These are phyloP conservation scores for Anthrax anthrax DNA, from an alignment of 2,888 invertebrate species.

Conservation along the genomic window DNA sequence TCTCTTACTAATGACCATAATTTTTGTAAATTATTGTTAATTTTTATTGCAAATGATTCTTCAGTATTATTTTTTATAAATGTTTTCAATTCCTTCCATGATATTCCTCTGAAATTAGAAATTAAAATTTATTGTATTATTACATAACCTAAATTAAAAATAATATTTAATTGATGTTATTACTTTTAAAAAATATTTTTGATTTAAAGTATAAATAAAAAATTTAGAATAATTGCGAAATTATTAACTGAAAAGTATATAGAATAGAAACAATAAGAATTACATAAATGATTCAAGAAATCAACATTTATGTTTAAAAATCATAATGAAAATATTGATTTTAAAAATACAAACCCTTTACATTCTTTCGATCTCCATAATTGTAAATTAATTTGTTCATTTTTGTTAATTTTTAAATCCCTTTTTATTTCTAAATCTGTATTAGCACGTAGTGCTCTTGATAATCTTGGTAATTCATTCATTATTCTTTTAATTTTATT, in stretches of 20 bases:
- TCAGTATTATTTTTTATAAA: conserved; percentile 30
- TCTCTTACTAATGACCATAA: conserved; percentile 32
- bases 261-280: no score
- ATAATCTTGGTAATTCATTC: conserved; percentile 42
- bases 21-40: conserved; percentile 29
- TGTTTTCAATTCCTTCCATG: conserved; percentile 38
- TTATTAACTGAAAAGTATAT: no score
- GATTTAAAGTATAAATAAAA: no score
- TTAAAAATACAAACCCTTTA: conserved; percentile 7
- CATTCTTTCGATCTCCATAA: conserved; percentile 10
- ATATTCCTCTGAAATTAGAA: conserved; percentile 32
- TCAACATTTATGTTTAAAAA: no score
- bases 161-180: no score
- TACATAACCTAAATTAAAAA: no score
- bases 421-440: conserved; percentile 37
- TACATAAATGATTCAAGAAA: no score
- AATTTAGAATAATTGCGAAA: no score
- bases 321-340: no score
- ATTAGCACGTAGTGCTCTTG: conserved; percentile 49
- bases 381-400: conserved; percentile 12
- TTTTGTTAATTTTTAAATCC: conserved; percentile 15
- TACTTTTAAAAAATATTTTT: no score
- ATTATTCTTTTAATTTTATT: conserved; percentile 8
- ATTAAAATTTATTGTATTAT: neutral
- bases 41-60: conserved; percentile 22